phyloP scores from a whole-genome alignment of 1,140 invertebrate genomes.

The Drosophila nannoptera region DNA sequence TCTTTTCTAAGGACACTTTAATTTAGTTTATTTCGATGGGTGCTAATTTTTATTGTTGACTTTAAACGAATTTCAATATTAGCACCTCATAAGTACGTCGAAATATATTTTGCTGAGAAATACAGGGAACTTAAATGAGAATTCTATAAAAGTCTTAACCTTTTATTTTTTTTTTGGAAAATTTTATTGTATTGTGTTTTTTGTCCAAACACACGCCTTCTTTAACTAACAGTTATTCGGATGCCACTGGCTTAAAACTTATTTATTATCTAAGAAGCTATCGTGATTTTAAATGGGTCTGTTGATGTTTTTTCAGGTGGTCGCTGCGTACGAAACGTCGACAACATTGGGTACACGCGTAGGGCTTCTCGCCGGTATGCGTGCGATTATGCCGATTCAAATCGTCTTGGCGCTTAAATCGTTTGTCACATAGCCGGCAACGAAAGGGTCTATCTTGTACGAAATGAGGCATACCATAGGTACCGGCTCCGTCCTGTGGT shows the following conservation, averaged over 20 bases:
- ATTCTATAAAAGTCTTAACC: not conserved
- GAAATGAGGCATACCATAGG: constrained; percentile 61
- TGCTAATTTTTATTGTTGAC: too few species aligned
- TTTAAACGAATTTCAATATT: too few species aligned
- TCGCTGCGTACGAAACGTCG: constrained; percentile 91
- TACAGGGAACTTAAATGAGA: too few species aligned
- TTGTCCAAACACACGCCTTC: constrained; percentile 60
- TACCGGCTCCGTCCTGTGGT: constrained; percentile 56
- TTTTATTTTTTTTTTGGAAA: constrained; percentile 3
- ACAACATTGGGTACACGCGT: constrained; percentile 85
- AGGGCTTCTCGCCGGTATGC: constrained; percentile 90
- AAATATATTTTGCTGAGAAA: too few species aligned
- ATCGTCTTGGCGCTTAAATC: constrained; percentile 92
- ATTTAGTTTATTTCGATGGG: too few species aligned
- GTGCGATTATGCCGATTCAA: constrained; percentile 90
- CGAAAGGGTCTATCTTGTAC: constrained; percentile 86
- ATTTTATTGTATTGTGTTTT: constrained; percentile 69
- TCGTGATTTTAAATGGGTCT: constrained; percentile 84
- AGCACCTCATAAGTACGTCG: too few species aligned
- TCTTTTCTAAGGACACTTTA: too few species aligned
- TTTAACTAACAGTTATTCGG: constrained; percentile 63
- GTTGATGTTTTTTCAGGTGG: constrained; percentile 90
- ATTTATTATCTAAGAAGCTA: constrained; percentile 58
- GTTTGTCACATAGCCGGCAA: constrained; percentile 86
- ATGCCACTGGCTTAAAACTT: constrained; percentile 63